Percentiles rank a stretch among this genome's conserved stretches.
Conservation (phyloP, 2,888 invertebrate species). For the Amphipyra berbera region DNA sequence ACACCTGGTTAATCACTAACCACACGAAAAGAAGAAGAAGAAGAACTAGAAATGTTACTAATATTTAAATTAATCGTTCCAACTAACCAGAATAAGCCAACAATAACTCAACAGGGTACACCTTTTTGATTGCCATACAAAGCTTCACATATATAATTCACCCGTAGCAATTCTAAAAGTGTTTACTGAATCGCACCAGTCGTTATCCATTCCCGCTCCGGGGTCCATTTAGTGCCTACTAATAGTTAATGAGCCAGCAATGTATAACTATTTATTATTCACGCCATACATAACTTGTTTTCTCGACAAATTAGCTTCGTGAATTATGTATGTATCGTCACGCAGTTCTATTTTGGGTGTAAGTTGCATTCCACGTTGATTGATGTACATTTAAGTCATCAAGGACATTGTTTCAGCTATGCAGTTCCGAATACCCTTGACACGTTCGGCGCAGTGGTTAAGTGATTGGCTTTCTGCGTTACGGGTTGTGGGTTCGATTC, state of each 20-base stretch:
- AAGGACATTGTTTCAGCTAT: background rate
- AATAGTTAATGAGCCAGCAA: slow-evolving; percentile 49
- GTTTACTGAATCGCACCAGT: slow-evolving; percentile 17
- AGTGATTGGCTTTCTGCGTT: no score
- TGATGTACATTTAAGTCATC: slow-evolving; percentile 1
- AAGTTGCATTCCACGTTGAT: slow-evolving; percentile 21
- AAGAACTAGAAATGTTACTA: no score
- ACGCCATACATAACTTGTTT: slow-evolving; percentile 37
- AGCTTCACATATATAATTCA: slow-evolving; percentile 10
- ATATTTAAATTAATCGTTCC: no score
- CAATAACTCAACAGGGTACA: no score
- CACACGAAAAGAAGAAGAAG: no score
- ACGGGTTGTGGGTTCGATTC: no score
- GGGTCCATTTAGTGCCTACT: slow-evolving; percentile 37
- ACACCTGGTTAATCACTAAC: no score
- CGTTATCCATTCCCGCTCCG: slow-evolving; percentile 37
- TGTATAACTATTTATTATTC: slow-evolving; percentile 42
- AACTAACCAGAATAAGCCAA: no score
- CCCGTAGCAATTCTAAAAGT: slow-evolving; percentile 18
- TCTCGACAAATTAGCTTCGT: slow-evolving; percentile 31
- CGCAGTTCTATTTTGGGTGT: slow-evolving; percentile 10
- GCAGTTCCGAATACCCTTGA: background rate
- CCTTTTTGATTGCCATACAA: no score
- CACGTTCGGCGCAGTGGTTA: no score
- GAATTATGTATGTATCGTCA: slow-evolving; percentile 35